Evolutionary conservation across 2,888 invertebrate genomes (phyloP).

Genomic region (Bruchidius siliquastri): DNA sequence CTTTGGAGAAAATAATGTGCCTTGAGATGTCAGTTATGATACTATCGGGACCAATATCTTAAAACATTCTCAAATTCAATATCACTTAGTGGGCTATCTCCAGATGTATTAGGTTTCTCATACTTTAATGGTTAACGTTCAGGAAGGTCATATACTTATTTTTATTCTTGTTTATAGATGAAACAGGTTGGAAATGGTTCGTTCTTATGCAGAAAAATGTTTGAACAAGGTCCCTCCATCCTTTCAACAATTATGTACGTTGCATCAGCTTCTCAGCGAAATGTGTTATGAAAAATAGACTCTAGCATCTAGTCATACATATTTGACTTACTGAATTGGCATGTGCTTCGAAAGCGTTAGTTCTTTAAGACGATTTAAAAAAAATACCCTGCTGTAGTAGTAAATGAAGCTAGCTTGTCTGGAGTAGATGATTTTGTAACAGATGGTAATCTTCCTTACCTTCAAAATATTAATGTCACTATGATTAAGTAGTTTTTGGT

Average conservation of each 20-base stretch:
- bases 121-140: neutral
- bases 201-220: constrained; percentile 27
- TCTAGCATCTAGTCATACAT: neutral
- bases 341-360: neutral
- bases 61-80: no score
- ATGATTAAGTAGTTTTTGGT: no score
- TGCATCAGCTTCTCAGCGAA: constrained; percentile 5
- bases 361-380: neutral
- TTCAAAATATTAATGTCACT: no score
- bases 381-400: neutral
- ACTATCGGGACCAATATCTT: no score
- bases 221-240: constrained; percentile 11
- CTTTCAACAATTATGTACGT: constrained; percentile 11
- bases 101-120: no score
- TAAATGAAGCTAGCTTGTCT: neutral
- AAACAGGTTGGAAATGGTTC: constrained; percentile 27
- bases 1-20: no score
- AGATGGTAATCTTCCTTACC: no score
- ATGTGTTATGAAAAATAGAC: constrained; percentile 9
- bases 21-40: no score
- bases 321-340: neutral
- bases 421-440: no score
- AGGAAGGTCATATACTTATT: neutral
- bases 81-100: no score
- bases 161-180: constrained; percentile 25